Percentiles rank a stretch among this genome's conserved stretches.
Conservation (phyloP, 1,140 invertebrate genomes). For the Camponotus pennsylvanicus region DNA sequence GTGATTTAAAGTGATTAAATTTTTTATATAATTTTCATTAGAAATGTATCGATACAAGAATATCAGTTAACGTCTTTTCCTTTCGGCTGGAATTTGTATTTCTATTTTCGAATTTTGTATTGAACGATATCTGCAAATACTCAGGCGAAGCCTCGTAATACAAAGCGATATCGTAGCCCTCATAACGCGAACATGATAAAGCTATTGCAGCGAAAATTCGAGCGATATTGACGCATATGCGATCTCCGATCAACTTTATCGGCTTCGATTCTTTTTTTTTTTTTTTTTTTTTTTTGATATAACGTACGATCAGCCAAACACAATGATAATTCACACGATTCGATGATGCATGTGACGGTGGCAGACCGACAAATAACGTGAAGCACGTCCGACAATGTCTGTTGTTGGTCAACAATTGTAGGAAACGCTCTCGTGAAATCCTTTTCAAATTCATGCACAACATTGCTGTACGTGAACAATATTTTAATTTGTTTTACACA, state of each 20-base stretch:
- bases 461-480: neutral
- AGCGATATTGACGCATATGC: constrained; percentile 13
- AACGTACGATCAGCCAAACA: neutral
- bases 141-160: constrained; percentile 27
- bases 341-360: neutral
- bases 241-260: constrained; percentile 43
- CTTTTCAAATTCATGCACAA: constrained; percentile 23
- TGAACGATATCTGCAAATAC: constrained; percentile 4
- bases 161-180: constrained; percentile 38
- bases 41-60: neutral
- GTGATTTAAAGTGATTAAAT: neutral
- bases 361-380: constrained; percentile 16
- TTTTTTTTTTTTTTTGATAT: neutral
- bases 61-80: neutral
- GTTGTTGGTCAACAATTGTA: constrained; percentile 24
- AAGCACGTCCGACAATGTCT: neutral
- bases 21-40: neutral
- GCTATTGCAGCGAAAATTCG: constrained; percentile 26
- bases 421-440: constrained; percentile 31
- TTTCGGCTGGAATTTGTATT: neutral
- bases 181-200: constrained; percentile 48
- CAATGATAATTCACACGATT: constrained; percentile 46
- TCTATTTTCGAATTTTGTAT: neutral
- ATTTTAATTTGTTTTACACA: neutral
- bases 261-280: neutral